Evolutionary conservation across 1,140 invertebrate genomes (phyloP), one percentile per base, ranked within the genome.

Genomic region (Centruroides sculpturatus): DNA sequence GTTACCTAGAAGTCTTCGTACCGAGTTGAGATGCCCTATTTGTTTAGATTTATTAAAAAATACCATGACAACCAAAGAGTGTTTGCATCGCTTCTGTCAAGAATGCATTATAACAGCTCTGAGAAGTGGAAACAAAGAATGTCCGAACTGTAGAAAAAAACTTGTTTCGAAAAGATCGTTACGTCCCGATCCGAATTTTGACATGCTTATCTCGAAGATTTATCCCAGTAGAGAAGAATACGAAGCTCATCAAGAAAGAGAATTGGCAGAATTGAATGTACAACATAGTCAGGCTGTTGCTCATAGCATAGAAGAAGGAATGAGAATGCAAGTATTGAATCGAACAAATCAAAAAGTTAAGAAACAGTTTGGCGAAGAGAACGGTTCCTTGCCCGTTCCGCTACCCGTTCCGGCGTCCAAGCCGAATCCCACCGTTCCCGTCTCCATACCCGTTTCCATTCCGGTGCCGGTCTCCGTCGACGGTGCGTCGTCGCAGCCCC

Each of bases 1-100:
- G 3, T 96, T 90, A 35, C 92, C 94, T 6, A 78, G 94, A 65
- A 95, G 90, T 73, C 77, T 99, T 5, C 92, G 98, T 73, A 95
- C 87, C 71, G 96, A 99, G 76, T 77, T 99, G 11, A 98, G 96
- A 91, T 99, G 97, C 73, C 96, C 97, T 47, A 99, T 99, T 72
- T 99, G 97, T 74, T 78, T 99, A 68, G 96, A 99, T 75, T 97
- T 99, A 89, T 79, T 99, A 5, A 98, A 98, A 72, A 94, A 93
- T 70, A 99, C 97, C 1, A 99, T 99, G 96, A 98, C 96, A 6
- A 99, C 97, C 23, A 99, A 99, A 77, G 96, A 99, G 77, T 99
- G 96, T 77, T 80, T 99, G 61, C 96, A 99, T 75, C 82, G 96
- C 51, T 99, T 98, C 74, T 98, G 95, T 77, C 91, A 92, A 35